phyloP scores from a whole-genome alignment of 2,888 invertebrate species.

The Volucella inanis region DNA sequence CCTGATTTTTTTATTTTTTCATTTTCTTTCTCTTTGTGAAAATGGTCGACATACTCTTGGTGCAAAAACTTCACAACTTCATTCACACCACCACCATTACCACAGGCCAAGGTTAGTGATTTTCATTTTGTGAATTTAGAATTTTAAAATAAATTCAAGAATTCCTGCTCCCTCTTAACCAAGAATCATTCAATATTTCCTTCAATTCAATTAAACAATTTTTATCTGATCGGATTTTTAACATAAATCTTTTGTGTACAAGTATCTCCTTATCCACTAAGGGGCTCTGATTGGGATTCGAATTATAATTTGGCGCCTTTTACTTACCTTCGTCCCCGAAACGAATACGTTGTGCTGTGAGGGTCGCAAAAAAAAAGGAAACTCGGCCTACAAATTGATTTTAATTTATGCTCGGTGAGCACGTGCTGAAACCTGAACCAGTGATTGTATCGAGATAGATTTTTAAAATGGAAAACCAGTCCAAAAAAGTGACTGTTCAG shows the following conservation, averaged over 20 bases:
- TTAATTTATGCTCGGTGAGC: slow-evolving; percentile 63
- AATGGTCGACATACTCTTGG: not conserved
- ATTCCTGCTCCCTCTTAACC: no score
- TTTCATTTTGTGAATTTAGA: slow-evolving; percentile 14
- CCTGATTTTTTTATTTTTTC: not conserved
- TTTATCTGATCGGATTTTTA: slow-evolving; percentile 66
- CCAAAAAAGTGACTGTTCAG: not conserved
- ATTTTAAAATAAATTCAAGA: not conserved
- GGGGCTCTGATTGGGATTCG: slow-evolving; percentile 26
- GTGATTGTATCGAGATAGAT: slow-evolving; percentile 27
- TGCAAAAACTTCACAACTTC: slow-evolving; percentile 20
- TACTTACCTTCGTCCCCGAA: not conserved
- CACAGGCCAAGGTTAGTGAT: slow-evolving; percentile 21
- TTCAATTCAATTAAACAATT: slow-evolving; percentile 42
- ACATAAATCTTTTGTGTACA: slow-evolving; percentile 45
- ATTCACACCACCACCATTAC: not conserved
- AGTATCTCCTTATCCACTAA: slow-evolving; percentile 15
- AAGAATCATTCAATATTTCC: slow-evolving; percentile 17
- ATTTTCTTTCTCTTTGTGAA: not conserved
- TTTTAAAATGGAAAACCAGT: slow-evolving; percentile 9
- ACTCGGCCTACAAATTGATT: slow-evolving; percentile 54
- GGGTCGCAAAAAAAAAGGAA: slow-evolving; percentile 11
- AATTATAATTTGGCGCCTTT: slow-evolving; percentile 39
- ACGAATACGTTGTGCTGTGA: slow-evolving; percentile 22
- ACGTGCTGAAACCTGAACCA: slow-evolving; percentile 55